These are phyloP conservation scores for Chymomyza procnemis DNA, from an alignment of 2,888 invertebrate genomes.

Conservation along the genomic window DNA sequence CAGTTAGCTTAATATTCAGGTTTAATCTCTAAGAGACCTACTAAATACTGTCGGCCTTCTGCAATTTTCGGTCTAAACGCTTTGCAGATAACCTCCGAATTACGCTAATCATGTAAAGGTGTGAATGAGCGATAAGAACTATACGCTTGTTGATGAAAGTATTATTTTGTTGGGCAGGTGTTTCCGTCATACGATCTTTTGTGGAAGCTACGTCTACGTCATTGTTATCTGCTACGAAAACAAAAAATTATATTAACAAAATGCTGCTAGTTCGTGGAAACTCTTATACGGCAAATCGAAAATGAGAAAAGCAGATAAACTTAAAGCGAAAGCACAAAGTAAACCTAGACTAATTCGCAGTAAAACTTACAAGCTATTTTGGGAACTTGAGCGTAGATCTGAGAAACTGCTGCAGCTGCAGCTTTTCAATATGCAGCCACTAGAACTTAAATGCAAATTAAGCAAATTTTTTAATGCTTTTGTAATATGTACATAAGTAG, in stretches of 20 bases:
- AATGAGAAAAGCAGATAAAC: background rate
- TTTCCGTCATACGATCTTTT: background rate
- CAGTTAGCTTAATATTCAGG: no score
- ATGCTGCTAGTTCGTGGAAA: background rate
- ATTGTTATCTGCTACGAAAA: background rate
- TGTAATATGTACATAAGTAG: background rate
- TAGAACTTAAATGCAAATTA: conserved; percentile 28
- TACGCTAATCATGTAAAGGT: background rate
- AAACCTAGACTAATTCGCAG: background rate
- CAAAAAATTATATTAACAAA: background rate
- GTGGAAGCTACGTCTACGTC: background rate
- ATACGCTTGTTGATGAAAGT: background rate
- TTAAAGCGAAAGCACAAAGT: background rate
- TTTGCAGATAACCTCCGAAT: background rate
- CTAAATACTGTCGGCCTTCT: no score
- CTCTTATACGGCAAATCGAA: background rate
- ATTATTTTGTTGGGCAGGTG: background rate
- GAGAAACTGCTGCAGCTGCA: conserved; percentile 5
- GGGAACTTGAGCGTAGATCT: background rate
- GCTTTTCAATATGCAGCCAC: background rate
- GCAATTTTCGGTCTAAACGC: background rate
- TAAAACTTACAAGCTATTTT: background rate
- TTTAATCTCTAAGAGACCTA: no score
- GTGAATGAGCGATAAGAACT: background rate
- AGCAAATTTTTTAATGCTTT: conserved; percentile 26